Base-by-base conservation (phyloP, 2,888 invertebrate genomes). In the Tridacna crocea region DNA sequence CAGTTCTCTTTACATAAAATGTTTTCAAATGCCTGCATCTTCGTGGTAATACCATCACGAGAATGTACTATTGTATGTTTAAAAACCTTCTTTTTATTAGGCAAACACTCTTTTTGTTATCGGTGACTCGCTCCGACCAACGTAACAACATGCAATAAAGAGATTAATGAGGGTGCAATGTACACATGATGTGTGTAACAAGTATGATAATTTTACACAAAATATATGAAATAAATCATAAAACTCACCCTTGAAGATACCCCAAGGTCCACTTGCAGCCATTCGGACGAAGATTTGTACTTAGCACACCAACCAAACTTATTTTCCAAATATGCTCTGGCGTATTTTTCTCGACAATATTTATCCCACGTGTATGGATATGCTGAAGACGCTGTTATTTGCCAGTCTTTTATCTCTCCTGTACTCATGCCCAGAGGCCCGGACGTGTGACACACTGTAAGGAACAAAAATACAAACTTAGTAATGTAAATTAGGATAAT, bases 241-340 rank as follows among this genome's bases (percentile, higher is more conserved):
- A 68, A 19, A 87, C 93, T 92, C 82, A 95, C 95, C 92, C 95
- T 93, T 15, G 95, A 94, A 2, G 94, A 92, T 15, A 95, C 95
- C 19, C 95, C 95, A 22, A 95, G 93, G 88, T 95, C 95, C 27
- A 95, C 95, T 83, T 95, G 95, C 47, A 95, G 91, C 95, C 95
- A 95, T 85, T 95, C 95, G 12, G 95, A 95, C 4, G 94, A 91
- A 0, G 94, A 94, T 85, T 94, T 94, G 88, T 94, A 94, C 79
- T 95, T 94, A 65, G 95, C 95, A 87, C 95, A 95, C 95, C 95
- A 95, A 3, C 95, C 95, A 63, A 92, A 91, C 46, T 94, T 94
- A 79, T 94, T 94, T 10, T 94, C 94, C 46, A 94, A 93, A 90
- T 95, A 95, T 17, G 95, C 92, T 15, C 95, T 91, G 24, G 95